Conservation (phyloP, 1,140 invertebrate species). For the Sarcophaga bullata region DNA sequence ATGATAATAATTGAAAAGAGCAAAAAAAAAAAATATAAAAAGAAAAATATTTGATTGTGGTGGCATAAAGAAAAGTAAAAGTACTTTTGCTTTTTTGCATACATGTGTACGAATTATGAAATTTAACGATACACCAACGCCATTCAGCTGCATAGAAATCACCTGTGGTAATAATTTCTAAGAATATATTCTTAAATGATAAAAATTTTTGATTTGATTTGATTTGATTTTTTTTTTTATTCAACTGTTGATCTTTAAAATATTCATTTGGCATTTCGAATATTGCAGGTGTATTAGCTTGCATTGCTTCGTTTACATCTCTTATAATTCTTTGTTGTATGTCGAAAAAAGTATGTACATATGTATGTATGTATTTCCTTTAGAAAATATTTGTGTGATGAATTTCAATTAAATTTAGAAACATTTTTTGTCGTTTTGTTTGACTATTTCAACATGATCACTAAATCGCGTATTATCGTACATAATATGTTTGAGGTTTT, state of each 20-base stretch:
- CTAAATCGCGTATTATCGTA: neutral
- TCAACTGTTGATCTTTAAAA: constrained; percentile 4
- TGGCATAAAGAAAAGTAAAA: constrained; percentile 9
- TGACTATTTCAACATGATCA: neutral
- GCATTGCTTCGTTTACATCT: neutral
- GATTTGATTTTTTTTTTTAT: neutral
- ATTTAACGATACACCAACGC: too few species aligned
- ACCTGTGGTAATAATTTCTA: too few species aligned
- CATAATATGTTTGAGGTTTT: neutral
- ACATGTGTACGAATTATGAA: too few species aligned
- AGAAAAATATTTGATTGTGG: too few species aligned
- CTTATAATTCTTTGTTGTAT: neutral
- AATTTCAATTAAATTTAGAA: constrained; percentile 11
- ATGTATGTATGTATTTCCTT: neutral
- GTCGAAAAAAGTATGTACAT: too few species aligned
- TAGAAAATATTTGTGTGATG: neutral
- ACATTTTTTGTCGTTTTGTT: neutral
- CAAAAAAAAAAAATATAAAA: neutral
- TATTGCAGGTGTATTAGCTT: constrained; percentile 8
- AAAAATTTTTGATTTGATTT: neutral
- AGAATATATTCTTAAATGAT: neutral
- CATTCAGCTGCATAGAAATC: too few species aligned
- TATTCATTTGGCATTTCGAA: neutral
- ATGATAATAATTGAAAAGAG: neutral
- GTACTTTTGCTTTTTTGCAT: neutral